Evolutionary conservation across 2,113 vertebrate species (phyloP), one percentile per base, ranked within the genome.

Genomic region (Candoia aspera): DNA sequence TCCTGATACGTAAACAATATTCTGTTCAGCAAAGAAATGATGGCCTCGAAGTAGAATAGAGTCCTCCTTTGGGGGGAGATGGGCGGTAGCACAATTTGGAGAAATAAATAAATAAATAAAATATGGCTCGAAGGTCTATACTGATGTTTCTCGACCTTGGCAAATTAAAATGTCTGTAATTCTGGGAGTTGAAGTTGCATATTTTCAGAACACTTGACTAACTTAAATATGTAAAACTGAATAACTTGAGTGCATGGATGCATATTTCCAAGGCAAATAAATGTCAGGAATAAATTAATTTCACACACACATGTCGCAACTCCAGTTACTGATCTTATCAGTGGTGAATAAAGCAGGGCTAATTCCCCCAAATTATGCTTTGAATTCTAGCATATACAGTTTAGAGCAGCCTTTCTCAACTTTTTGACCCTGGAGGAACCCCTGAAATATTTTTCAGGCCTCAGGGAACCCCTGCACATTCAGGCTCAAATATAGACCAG

Each of bases 1-100:
- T 96, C 91, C 95, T 93, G 88, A 96, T 95, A 95, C 90, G 93
- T 96, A 96, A 97, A 97, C 96, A 96, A 92, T 95, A 95, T 97
- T 96, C 94, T 96, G 13, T 95, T 89, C 91, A 92, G 91, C 96
- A 95, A 96, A 96, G 94, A 97, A 96, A 95, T 96, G 68, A 96
- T 93, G 92, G 91, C 95, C 96, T 96, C 96, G 96, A 95, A 96
- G 95, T 95, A 93, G 92, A 93, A 68, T n/a, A n/a, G n/a, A n/a
- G n/a, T n/a, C n/a, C n/a, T n/a, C n/a, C n/a, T n/a, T n/a, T n/a
- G n/a, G n/a, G n/a, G n/a, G n/a, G n/a, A n/a, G n/a, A n/a, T n/a
- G n/a, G n/a, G n/a, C n/a, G n/a, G n/a, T n/a, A n/a, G n/a, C n/a
- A n/a, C n/a, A n/a, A n/a, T n/a, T n/a, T n/a, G n/a, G n/a, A n/a